Base-by-base conservation (phyloP, 2,113 vertebrate genomes). In the Scopus umbretta region DNA sequence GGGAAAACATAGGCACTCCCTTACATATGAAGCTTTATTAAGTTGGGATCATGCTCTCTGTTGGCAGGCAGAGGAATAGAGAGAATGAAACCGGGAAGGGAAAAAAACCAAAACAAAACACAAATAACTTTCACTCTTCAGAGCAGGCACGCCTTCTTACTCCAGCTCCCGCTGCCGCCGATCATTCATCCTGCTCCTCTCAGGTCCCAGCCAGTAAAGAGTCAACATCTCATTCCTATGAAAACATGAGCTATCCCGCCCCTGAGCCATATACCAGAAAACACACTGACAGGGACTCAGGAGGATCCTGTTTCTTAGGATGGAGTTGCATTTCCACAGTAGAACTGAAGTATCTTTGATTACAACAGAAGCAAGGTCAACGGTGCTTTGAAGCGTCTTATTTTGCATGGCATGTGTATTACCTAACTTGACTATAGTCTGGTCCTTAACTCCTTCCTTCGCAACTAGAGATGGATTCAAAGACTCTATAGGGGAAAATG, bases 11-110 rank as follows among this genome's bases (percentile, higher is more conserved):
- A 96, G 92, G 95, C 94, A 75, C 95, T 96, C 87, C 97, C 95
- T 95, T 94, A 90, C 79, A 95, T 90, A 92, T 2, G 73, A 66
- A 90, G 90, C 78, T 73, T 93, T 94, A 81, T 91, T 94, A 95
- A 96, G 75, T 21, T 80, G 94, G 97, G 96, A 97, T 97, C 97
- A 96, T 98, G 98, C 98, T 98, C 98, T 98, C 98, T 98, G 96
- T 98, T 98, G 98, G 98, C 97, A 94, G 97, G 89, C 71, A 73
- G 86, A 61, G 97, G 97, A 94, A 98, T 38, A 97, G 94, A 95
- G 90, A 96, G 95, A 96, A 93, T 85, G 98, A 96, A 92, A 93
- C 20, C 0, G 6, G 74, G 75, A 75, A 68, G 40, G 8, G 40
- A 10, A 19, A 32, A 45, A 68, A 83, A 63, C 1, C 50, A 87